Evolutionary conservation across 2,797 vertebrate genomes (phyloP).

Genomic region (Scomberomorus guttatus): DNA sequence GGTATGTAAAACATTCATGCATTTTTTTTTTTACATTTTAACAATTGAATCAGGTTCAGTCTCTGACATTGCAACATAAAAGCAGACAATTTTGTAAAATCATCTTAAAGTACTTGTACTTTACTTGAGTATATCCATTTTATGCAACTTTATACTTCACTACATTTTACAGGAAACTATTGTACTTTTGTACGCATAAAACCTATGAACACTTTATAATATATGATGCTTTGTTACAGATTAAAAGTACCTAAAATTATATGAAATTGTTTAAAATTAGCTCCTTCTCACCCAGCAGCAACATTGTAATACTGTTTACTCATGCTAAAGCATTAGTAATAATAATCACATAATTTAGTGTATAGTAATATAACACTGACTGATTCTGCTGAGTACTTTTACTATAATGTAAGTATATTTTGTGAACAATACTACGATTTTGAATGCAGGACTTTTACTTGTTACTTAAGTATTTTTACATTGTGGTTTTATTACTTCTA

Average conservation of each 20-base stretch:
- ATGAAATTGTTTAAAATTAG: neutral
- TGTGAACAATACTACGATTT: neutral
- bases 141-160: neutral
- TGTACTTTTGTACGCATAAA: too few relatives aligned
- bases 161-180: neutral
- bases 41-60: neutral
- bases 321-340: too few relatives aligned
- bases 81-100: neutral
- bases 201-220: too few relatives aligned
- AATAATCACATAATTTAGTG: too few relatives aligned
- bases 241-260: neutral
- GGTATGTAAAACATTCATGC: constrained; percentile 77
- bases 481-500: neutral
- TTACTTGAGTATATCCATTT: too few relatives aligned
- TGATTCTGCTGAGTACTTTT: too few relatives aligned
- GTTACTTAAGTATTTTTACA: neutral
- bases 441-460: neutral
- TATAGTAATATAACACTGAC: too few relatives aligned
- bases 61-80: neutral
- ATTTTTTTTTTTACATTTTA: neutral
- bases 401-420: neutral
- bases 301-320: too few relatives aligned
- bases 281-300: too few relatives aligned
- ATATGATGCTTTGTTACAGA: too few relatives aligned
- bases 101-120: neutral